These are phyloP conservation scores for Sebastes kiyomatsui DNA, from an alignment of 2,797 vertebrate genomes.

Conservation along the genomic window DNA sequence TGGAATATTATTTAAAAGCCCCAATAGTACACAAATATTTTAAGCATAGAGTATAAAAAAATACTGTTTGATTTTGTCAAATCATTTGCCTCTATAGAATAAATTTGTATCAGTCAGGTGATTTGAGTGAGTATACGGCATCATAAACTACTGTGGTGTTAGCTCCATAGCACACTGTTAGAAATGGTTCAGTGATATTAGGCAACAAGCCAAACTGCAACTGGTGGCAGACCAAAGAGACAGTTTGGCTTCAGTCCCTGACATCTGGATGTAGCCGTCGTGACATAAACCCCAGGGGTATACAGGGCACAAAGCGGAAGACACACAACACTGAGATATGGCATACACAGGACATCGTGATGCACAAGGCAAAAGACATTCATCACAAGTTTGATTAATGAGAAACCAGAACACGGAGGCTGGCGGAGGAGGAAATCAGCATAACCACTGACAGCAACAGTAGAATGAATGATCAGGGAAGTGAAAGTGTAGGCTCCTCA, in stretches of 20 bases:
- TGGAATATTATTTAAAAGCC: background rate
- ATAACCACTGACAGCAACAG: background rate
- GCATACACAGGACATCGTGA: constrained; percentile 9
- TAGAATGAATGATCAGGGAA: constrained; percentile 12
- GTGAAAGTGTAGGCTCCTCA: background rate
- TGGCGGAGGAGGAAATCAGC: background rate
- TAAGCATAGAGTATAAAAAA: background rate
- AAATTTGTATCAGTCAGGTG: background rate
- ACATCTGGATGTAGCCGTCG: constrained; percentile 59
- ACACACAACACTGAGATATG: constrained; percentile 31
- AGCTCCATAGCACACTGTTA: constrained; percentile 19
- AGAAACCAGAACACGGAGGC: background rate
- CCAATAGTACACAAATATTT: background rate
- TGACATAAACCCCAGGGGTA: constrained; percentile 36
- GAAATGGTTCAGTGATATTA: constrained; percentile 25
- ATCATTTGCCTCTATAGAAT: background rate
- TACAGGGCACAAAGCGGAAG: constrained; percentile 29
- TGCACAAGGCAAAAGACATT: constrained; percentile 29
- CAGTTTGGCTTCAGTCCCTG: constrained; percentile 44
- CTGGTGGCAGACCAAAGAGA: constrained; percentile 49
- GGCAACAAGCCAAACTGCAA: constrained; percentile 39
- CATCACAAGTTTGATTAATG: constrained; percentile 10
- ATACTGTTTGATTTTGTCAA: background rate
- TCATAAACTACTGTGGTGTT: background rate
- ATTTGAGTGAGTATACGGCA: background rate